phyloP scores from a whole-genome alignment of 2,888 invertebrate genomes.

The Cephus nigrinus region DNA sequence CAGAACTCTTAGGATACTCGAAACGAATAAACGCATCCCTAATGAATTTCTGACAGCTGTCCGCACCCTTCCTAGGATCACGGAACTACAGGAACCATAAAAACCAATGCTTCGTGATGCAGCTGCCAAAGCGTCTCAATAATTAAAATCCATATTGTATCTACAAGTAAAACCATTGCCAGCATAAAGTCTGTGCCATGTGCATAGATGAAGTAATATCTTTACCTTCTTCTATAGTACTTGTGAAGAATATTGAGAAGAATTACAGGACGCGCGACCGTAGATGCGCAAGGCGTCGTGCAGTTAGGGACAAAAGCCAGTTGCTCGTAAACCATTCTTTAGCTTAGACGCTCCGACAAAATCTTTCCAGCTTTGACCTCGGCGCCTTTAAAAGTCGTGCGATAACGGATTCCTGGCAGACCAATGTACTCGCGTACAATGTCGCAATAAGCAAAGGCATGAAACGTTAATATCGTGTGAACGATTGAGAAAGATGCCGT shows the following conservation, averaged over 20 bases:
- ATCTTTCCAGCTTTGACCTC: not conserved
- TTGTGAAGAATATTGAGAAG: not conserved
- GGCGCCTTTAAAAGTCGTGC: not conserved
- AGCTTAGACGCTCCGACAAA: not conserved
- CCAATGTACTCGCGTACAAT: not conserved
- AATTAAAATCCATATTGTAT: not conserved
- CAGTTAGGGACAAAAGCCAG: not conserved
- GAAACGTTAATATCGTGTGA: not conserved
- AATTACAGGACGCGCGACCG: not conserved
- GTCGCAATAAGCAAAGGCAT: not conserved
- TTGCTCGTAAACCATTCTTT: not conserved
- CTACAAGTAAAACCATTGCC: not conserved
- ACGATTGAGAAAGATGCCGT: not conserved
- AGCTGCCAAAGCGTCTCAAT: not conserved
- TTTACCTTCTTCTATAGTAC: not conserved
- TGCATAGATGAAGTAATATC: not conserved
- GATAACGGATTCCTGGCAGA: not conserved
- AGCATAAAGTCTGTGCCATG: not conserved
- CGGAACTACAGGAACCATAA: not conserved
- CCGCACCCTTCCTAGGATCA: not conserved
- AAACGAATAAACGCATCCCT: not conserved
- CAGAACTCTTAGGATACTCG: not conserved
- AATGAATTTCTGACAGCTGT: not conserved
- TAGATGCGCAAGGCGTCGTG: not conserved
- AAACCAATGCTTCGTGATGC: not conserved